phyloP scores from a whole-genome alignment of 1,140 invertebrate species.

The Venturia canescens region DNA sequence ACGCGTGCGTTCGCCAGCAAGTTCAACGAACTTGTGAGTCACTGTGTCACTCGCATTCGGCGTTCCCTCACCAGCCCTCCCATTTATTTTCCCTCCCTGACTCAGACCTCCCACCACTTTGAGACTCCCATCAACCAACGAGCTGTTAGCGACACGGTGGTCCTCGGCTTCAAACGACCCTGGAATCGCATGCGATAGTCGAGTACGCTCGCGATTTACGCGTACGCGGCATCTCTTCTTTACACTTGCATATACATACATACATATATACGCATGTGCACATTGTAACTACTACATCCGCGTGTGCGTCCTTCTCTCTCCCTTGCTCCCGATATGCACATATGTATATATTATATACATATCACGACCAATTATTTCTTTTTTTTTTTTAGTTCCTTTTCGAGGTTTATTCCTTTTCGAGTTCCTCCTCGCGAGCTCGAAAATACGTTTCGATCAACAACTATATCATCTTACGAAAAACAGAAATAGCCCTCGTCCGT shows the following conservation, averaged over 20 bases:
- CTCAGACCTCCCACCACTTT: not conserved
- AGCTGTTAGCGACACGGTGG: conserved; percentile 17
- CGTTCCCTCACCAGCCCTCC: conserved; percentile 1
- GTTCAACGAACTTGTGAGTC: conserved; percentile 44
- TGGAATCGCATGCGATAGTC: conserved; percentile 37
- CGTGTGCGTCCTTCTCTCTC: not conserved
- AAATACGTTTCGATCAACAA: conserved; percentile 22
- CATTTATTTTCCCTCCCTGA: conserved; percentile 3
- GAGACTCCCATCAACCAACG: not conserved
- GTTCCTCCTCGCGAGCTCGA: not conserved
- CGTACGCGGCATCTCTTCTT: conserved; percentile 25
- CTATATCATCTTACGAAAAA: not conserved
- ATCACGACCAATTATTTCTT: not conserved
- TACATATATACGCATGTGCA: too few species aligned
- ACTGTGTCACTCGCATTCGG: conserved; percentile 40
- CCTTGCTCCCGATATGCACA: not conserved
- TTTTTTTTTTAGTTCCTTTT: conserved; percentile 21
- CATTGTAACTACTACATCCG: too few species aligned
- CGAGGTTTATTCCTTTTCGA: not conserved
- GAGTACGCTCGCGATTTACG: conserved; percentile 20
- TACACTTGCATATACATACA: not conserved
- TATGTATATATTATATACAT: not conserved
- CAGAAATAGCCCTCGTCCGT: not conserved
- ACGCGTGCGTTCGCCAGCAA: conserved; percentile 50
- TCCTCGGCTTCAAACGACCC: conserved; percentile 36